Conservation (phyloP, 1,140 invertebrate genomes). For the Drosophila lini region DNA sequence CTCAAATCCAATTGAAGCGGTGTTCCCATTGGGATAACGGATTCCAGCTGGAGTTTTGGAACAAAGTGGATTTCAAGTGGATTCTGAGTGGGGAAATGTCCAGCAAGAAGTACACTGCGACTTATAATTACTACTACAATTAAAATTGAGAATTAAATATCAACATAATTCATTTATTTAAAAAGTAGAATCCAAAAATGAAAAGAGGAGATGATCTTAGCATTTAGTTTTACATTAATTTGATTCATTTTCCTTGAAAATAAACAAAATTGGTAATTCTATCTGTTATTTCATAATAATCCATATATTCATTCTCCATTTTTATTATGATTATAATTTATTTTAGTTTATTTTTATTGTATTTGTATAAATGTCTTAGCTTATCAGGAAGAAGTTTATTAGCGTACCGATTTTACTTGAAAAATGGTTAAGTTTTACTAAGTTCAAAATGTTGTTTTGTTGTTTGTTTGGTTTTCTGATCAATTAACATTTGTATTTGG, state of each 20-base stretch:
- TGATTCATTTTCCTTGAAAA: slow-evolving; percentile 8
- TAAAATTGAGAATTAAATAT: neutral
- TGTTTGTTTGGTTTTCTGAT: slow-evolving; percentile 2
- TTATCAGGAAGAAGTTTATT: slow-evolving; percentile 44
- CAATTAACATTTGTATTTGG: slow-evolving; percentile 28
- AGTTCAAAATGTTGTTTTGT: slow-evolving; percentile 27
- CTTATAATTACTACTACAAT: neutral
- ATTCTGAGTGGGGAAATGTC: neutral
- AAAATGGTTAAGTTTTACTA: slow-evolving; percentile 31
- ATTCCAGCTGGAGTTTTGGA: slow-evolving; percentile 4
- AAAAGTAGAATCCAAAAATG: slow-evolving; percentile 5
- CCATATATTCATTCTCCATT: neutral
- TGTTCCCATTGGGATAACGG: slow-evolving; percentile 2
- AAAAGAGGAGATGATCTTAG: slow-evolving; percentile 13
- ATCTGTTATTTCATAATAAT: slow-evolving; percentile 14
- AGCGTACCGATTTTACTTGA: slow-evolving; percentile 14
- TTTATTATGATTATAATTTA: neutral
- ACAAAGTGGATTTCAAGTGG: slow-evolving; percentile 10
- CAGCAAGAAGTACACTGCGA: slow-evolving; percentile 2
- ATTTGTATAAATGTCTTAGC: slow-evolving; percentile 30
- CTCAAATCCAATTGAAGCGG: slow-evolving; percentile 13
- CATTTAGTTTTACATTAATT: slow-evolving; percentile 10
- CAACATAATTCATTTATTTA: slow-evolving; percentile 12
- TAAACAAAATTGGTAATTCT: slow-evolving; percentile 1
- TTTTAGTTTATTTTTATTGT: slow-evolving; percentile 4